Evolutionary conservation across 2,888 invertebrate species (phyloP), one percentile per base, ranked within the genome.

Genomic region (Leptopterna dolabrata): DNA sequence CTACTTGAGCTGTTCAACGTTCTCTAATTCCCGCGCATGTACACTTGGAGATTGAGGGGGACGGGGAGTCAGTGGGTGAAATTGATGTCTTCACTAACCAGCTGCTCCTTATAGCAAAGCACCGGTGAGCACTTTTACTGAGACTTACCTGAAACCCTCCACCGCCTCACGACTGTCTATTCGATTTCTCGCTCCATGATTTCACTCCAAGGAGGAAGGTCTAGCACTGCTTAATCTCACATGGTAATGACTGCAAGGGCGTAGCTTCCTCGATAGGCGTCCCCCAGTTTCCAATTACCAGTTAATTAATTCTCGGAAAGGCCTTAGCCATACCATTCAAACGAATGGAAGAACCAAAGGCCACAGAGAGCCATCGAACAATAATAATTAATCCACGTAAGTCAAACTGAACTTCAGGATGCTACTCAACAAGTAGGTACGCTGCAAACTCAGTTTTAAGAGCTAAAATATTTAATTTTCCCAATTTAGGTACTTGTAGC

Each of bases 81-180:
- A 73, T 73, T 73, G 78, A 78, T 78, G 78, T 78, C 78, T 78
- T 78, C n/a, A 78, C 78, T 78, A 78, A 78, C 78, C 16, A 78
- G 45, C 45, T 45, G 78, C 19, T 2, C 36, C 11, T 24, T 36
- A 4, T 4, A n/a, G 14, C 73, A 73, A 24, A 24, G 73, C 73
- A 73, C 73, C 7, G 16, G 41, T 27, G 63, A 24, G 63, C 63
- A 24, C 63, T 63, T n/a, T 78, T 78, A 78, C 43, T 47, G 47
- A 24, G 14, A 2, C 78, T 45, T 45, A 78, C 45, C n/a, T 45
- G 78, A 78, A 78, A 43, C 41, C 41, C 36, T 36, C 73, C 2
- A 45, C 27, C 16, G 24, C n/a, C 78, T 29, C 41, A 14, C 16
- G 24, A 27, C 24, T 19, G 14, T 19, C 36, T 36, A 36, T 43